Evolutionary conservation across 2,888 invertebrate genomes (phyloP), one percentile per base, ranked within the genome.

Genomic region (Smittia sp.): DNA sequence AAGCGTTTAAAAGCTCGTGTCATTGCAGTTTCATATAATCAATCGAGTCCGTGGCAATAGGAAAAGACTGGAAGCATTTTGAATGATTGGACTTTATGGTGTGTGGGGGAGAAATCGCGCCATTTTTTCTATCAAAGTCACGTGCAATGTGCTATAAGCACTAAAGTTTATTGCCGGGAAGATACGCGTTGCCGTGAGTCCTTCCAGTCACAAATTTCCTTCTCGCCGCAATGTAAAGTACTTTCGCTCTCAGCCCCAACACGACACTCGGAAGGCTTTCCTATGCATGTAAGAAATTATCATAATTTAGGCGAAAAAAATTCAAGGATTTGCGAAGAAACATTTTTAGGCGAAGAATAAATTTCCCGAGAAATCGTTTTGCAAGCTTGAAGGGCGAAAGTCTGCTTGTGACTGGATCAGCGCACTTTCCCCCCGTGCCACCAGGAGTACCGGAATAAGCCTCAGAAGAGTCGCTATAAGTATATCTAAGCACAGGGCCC

Each of bases 71-170:
- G 2, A n/a, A 46, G 46, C 15, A 15, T 2, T n/a, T 7, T 46
- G 46, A 46, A 46, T 13, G n/a, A 46, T 46, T 46, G 46, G n/a
- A 46, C n/a, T 46, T 46, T 46, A 46, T 11, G 3, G 11, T n/a
- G 15, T n/a, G 15, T 15, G 46, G 46, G 46, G 46, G 46, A 3
- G 15, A 46, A 46, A 46, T 46, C 2, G 46, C 46, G 3, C 32
- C 46, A 46, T 46, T 46, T 46, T 7, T 46, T n/a, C n/a, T 46
- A 46, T 46, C 46, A 46, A n/a, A 13, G 46, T n/a, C 46, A 46
- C 46, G 15, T 15, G 11, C 46, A 46, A 46, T 46, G 11, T 46
- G n/a, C 46, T 13, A 13, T 11, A 46, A 46, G 11, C 15, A 32
- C 9, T 32, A 32, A 32, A 32, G 32, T 46, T 46, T 46, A 46